These are phyloP conservation scores for Pterostichus niger DNA, from an alignment of 2,888 invertebrate species.

Conservation along the genomic window DNA sequence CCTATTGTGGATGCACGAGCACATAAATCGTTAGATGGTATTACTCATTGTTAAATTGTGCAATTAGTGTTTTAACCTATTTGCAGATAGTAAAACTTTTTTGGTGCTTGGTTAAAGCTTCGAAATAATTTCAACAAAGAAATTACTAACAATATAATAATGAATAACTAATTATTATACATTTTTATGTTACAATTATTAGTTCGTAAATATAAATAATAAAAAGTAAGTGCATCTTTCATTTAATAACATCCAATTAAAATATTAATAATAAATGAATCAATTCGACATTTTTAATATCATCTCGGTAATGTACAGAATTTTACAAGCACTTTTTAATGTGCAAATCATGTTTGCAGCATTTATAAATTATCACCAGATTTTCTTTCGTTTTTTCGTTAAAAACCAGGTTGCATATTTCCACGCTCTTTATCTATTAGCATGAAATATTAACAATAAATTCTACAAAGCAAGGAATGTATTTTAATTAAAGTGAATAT, in stretches of 20 bases:
- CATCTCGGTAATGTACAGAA: neutral
- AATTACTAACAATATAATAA: too few relatives aligned
- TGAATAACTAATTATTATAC: too few relatives aligned
- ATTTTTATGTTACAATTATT: too few relatives aligned
- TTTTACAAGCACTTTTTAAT: constrained; percentile 3
- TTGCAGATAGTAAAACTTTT: neutral
- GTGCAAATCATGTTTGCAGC: constrained; percentile 8
- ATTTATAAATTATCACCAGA: constrained; percentile 9
- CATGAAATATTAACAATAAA: neutral
- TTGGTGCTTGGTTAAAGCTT: neutral
- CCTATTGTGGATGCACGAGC: neutral
- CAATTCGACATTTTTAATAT: constrained; percentile 6
- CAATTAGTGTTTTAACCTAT: neutral
- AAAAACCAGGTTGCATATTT: constrained; percentile 2
- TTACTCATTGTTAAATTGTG: constrained; percentile 6
- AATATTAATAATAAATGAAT: neutral
- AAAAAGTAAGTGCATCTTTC: too few relatives aligned
- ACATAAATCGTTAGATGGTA: neutral
- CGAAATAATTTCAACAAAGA: too few relatives aligned
- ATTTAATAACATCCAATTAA: neutral
- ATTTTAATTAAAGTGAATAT: constrained; percentile 3
- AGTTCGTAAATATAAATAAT: too few relatives aligned
- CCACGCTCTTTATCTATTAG: neutral
- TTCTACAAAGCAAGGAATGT: neutral
- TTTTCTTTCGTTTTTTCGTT: neutral